A percentile compares a stretch with the other conserved stretches of the same genome.
phyloP scores from a whole-genome alignment of 2,888 invertebrate genomes.

The Pheosia tremula region DNA sequence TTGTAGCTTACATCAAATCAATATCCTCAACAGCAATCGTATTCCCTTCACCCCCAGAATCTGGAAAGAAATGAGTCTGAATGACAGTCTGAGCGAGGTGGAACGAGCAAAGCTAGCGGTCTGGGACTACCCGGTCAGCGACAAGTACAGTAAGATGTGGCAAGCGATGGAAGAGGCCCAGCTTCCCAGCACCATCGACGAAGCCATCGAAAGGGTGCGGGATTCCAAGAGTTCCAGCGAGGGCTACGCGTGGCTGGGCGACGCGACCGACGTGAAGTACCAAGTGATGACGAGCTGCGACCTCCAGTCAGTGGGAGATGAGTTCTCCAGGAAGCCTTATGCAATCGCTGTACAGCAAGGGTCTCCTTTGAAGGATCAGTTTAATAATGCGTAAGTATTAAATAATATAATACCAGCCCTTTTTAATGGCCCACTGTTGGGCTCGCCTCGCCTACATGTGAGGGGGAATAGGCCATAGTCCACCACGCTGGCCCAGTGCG shows the following conservation, averaged over 20 bases:
- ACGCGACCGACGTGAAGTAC: constrained; percentile 94
- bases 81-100: constrained; percentile 95
- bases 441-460: no score
- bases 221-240: constrained; percentile 88
- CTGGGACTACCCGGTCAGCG: constrained; percentile 99
- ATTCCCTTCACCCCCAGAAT: constrained; percentile 84
- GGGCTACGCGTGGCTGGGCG: constrained; percentile 95
- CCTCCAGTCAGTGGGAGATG: constrained; percentile 96
- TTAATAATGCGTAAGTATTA: constrained; percentile 96
- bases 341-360: constrained; percentile 99
- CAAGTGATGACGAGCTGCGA: constrained; percentile 92
- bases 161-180: constrained; percentile 95
- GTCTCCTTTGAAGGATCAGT: constrained; percentile 96
- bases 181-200: constrained; percentile 91
- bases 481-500: no score
- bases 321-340: constrained; percentile 98
- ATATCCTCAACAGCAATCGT: no score
- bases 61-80: constrained; percentile 99
- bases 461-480: no score
- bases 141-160: constrained; percentile 99
- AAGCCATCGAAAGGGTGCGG: constrained; percentile 89
- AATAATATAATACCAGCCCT: no score
- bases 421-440: no score
- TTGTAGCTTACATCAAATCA: no score
- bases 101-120: constrained; percentile 97